Base-by-base conservation (phyloP, 2,797 vertebrate genomes). In the Sebastes melanostomus region DNA sequence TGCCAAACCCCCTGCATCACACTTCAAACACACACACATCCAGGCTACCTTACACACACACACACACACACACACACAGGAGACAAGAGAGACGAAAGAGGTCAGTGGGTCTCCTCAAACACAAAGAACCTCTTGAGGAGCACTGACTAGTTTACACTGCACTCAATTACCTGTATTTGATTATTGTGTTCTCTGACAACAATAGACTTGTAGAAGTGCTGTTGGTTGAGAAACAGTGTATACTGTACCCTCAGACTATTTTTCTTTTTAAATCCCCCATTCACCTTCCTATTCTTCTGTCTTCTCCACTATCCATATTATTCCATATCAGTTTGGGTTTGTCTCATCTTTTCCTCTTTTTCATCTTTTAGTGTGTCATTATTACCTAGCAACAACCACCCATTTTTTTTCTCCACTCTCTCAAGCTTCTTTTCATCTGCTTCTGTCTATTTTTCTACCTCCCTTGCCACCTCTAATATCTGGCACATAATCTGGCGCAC, bases 101-200 rank as follows among this genome's bases (percentile, higher is more conserved):
- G 86, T 89, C 88, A 88, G 77, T 81, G 87, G 86, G 88, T 91
- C 88, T 88, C 70, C 68, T 84, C 73, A 89, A 91, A 92, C 84
- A 91, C 86, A 82, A 80, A 85, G 85, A 88, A 89, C 73, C 87
- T 88, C 81, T 83, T 4, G 73, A 90, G 72, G 46, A 87, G 76
- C 54, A 50, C 85, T 87, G 90, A 90, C 86, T 89, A 78, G 91
- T 90, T 91, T 85, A 91, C 88, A 80, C 77, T 87, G 86, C 85
- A 85, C 87, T 93, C 91, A 94, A 92, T 96, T 95, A 94, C 87
- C 83, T 82, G 83, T 61, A 77, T 93, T 90, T 93, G 86, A 95
- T 94, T 93, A 94, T 89, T 82, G 88, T 88, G 81, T 83, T 82
- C 78, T 83, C 72, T 80, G 85, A 75, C 74, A 42, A 65, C 36